Evolutionary conservation across 2,797 vertebrate genomes (phyloP), one percentile per base, ranked within the genome.

Genomic region (Ctenopoma multispine): DNA sequence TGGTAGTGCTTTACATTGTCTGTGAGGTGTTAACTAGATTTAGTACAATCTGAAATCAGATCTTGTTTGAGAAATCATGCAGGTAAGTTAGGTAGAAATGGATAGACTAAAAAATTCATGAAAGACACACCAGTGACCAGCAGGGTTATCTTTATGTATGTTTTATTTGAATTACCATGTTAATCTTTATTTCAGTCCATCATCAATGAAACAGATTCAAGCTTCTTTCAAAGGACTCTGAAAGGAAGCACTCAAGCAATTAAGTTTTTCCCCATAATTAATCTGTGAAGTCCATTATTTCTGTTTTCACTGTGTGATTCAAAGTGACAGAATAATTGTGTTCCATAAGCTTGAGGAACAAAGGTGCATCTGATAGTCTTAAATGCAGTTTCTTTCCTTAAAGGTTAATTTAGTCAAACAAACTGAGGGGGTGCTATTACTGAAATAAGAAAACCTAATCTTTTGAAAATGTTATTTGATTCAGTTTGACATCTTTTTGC

Each of bases 161-260:
- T 20, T n/a, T 46, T 60, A 47, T 73, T 67, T 40, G 0, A 85
- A 64, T 77, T 72, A 66, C 34, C 61, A 53, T 44, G 27, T 62
- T 27, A 55, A 23, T 71, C 56, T 82, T 69, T 54, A 21, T 41
- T 29, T 21, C 5, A 20, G 65, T 36, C 56, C 48, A 75, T 85
- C 75, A 76, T 13, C 40, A 46, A 55, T 63, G 36, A 24, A 81
- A 57, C 27, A 61, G 31, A 72, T 49, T 20, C 41, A 4, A 49
- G 53, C 47, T 62, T 63, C 38, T 83, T 74, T 74, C 31, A 73
- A 72, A 82, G 54, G 51, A 68, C 31, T 70, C 64, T 82, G 46
- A 82, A 84, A 77, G 65, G 51, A 82, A 84, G 80, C 66, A 85
- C 80, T 86, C 73, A 72, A 64, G 82, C 84, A 88, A 86, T 88